Evolutionary conservation across 2,113 vertebrate species (phyloP), one percentile per base, ranked within the genome.

Genomic region (Poecile atricapillus): DNA sequence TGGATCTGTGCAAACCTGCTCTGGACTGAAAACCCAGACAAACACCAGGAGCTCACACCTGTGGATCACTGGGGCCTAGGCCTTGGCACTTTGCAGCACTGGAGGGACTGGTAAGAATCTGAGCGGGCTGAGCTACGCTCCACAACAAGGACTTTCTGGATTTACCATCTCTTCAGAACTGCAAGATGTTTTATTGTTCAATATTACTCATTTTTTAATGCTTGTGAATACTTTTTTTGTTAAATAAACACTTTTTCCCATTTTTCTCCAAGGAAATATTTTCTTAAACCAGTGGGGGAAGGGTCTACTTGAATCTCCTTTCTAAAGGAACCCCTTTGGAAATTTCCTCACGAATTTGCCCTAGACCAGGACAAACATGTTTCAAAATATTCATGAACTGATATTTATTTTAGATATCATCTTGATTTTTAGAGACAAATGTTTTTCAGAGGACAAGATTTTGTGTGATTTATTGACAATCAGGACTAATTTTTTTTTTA

Each of bases 341-440:
- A 41, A 12, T 39, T 39, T 62, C 17, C 5, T 62, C 25, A 25
- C 59, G 39, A 39, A 28, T 28, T 62, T 62, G 59, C 37, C 37
- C 17, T 62, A 20, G 39, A 62, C 59, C 25, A 62, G 37, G 27
- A 14, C 25, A 28, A 62, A 62, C 1, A 9, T 0, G 0, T 44
- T 65, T 75, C 15, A 68, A 60, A 67, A 60, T 41, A 49, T n/a
- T 50, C 17, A 35, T 60, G 15, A 63, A 41, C 3, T 31, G 4
- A 7, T 55, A 70, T 87, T 94, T 59, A 28, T 77, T 92, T 91
- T 46, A 74, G 11, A 22, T 35, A 35, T 1, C 23, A 44, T 41
- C 56, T 64, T 60, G 14, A 46, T 65, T 77, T 87, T 76, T 58
- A 63, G 41, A 80, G 12, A 25, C 1, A 59, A 52, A 47, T 11